Conservation (phyloP, 2,113 vertebrate genomes). For the Leptosomus discolor region DNA sequence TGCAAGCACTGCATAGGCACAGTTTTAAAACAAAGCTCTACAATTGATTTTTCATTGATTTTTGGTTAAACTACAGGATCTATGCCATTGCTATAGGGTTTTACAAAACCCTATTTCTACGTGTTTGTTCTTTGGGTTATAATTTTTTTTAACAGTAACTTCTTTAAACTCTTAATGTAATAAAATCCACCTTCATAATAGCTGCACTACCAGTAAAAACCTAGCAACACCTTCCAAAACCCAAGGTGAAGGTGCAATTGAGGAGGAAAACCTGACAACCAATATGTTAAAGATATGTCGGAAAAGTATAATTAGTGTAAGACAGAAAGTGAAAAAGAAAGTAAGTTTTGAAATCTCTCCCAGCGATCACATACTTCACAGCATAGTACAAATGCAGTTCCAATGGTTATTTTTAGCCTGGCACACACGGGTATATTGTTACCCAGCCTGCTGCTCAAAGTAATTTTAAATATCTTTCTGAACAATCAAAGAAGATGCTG, state of each 20-base stretch:
- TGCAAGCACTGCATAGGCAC: not conserved
- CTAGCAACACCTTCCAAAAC: not conserved
- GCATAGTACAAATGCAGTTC: conserved; percentile 4
- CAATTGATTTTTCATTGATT: not conserved
- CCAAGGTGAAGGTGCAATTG: not conserved
- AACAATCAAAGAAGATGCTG: conserved; percentile 41
- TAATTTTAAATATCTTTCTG: conserved; percentile 58
- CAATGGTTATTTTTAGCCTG: conserved; percentile 57
- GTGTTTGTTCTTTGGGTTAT: not conserved
- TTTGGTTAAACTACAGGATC: not conserved
- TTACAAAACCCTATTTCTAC: not conserved
- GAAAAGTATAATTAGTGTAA: conserved; percentile 44
- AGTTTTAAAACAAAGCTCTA: not conserved
- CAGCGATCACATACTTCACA: conserved; percentile 19
- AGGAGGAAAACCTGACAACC: conserved; percentile 8
- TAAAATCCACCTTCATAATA: not conserved
- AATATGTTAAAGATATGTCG: not conserved
- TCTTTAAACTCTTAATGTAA: not conserved
- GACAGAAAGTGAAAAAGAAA: not conserved
- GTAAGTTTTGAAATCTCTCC: conserved; percentile 50
- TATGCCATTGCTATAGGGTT: not conserved
- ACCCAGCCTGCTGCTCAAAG: conserved; percentile 52
- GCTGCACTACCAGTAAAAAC: not conserved
- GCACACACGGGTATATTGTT: conserved; percentile 47
- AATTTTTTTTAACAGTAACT: not conserved